Evolutionary conservation across 2,797 vertebrate species (phyloP).

Genomic region (Kryptolebias ocellatus): DNA sequence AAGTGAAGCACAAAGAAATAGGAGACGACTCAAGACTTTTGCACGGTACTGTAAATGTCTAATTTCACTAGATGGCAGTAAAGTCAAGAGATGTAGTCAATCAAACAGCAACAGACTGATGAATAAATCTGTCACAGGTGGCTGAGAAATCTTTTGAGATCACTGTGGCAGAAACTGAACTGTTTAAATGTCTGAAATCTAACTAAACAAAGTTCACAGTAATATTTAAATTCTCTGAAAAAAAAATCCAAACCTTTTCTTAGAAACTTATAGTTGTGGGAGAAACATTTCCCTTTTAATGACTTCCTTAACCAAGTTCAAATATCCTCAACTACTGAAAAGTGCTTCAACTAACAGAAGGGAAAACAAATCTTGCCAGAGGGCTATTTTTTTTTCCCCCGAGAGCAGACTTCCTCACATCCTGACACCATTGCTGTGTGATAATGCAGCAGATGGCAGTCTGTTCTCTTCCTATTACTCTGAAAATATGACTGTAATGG

Average conservation of each 20-base stretch:
- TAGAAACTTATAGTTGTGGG: too few species aligned
- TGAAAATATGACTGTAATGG: slow-evolving; percentile 66
- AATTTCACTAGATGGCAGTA: slow-evolving; percentile 77
- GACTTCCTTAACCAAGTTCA: too few species aligned
- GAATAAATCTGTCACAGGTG: slow-evolving; percentile 1
- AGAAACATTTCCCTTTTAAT: too few species aligned
- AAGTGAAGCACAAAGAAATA: too few species aligned
- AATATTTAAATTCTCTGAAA: too few species aligned
- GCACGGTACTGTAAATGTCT: neutral
- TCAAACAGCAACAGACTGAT: slow-evolving; percentile 21
- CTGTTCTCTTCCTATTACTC: slow-evolving; percentile 58
- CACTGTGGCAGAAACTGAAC: slow-evolving; percentile 3
- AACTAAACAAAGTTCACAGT: too few species aligned
- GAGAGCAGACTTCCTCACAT: slow-evolving; percentile 58
- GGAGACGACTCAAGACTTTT: neutral
- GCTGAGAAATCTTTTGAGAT: slow-evolving; percentile 25
- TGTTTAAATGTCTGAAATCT: neutral
- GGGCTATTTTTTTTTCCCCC: slow-evolving; percentile 43
- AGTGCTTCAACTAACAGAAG: too few species aligned
- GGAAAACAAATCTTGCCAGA: slow-evolving; percentile 35
- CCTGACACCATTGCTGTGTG: slow-evolving; percentile 63
- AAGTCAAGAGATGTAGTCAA: slow-evolving; percentile 55
- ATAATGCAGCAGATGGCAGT: slow-evolving; percentile 73
- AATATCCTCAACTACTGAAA: too few species aligned
- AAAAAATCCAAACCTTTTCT: too few species aligned